Percentiles rank a stretch among this genome's conserved stretches.
Evolutionary conservation across 2,888 invertebrate genomes (phyloP).

Genomic region (Caenorhabditis zanzibari): DNA sequence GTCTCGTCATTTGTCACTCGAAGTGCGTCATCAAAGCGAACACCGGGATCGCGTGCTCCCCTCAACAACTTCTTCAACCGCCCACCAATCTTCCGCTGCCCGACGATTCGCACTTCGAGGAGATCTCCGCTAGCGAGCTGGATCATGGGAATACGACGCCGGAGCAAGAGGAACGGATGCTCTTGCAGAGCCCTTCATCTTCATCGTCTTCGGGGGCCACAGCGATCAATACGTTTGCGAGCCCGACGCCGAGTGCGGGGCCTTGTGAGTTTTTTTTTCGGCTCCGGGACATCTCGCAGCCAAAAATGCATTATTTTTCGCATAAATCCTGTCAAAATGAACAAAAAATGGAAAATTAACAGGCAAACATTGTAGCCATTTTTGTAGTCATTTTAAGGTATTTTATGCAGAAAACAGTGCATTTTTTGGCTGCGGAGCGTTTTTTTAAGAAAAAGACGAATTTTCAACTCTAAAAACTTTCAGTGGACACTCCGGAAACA

Average conservation of each 20-base stretch:
- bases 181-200: slow-evolving; percentile 38
- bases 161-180: slow-evolving; percentile 32
- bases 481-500: slow-evolving; percentile 42
- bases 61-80: slow-evolving; percentile 27
- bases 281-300: no score
- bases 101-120: slow-evolving; percentile 72
- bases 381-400: no score
- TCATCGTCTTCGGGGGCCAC: slow-evolving; percentile 5
- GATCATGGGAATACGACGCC: slow-evolving; percentile 5
- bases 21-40: slow-evolving; percentile 88
- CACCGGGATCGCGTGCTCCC: slow-evolving; percentile 57
- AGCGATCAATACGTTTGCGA: not conserved
- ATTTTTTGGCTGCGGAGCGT: no score
- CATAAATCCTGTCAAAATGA: no score
- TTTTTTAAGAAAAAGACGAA: no score
- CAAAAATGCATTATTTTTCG: no score
- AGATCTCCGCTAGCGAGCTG: slow-evolving; percentile 41
- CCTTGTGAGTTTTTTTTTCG: slow-evolving; percentile 26
- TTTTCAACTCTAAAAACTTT: not conserved
- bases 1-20: slow-evolving; percentile 95
- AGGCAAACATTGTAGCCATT: no score
- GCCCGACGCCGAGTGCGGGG: not conserved
- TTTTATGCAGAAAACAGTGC: no score
- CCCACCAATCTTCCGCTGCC: slow-evolving; percentile 41
- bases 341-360: no score